Base-by-base conservation (phyloP, 2,113 vertebrate genomes). In the Mugil cephalus region DNA sequence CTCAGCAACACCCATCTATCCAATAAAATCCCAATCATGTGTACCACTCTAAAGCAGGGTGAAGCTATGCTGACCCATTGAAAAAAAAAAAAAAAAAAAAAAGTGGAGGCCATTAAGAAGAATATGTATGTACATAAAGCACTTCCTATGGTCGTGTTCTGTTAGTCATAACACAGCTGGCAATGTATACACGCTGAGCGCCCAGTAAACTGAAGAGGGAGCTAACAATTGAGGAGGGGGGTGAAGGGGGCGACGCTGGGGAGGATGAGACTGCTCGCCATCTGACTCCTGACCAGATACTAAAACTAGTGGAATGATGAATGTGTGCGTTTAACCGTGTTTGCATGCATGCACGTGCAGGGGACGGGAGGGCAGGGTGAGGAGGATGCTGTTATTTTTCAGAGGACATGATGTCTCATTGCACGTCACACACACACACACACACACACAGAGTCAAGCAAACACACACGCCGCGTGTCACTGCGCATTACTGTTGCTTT, bases 401-500 rank as follows among this genome's bases (percentile, higher is more conserved):
- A 90, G 78, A 95, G 90, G 93, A 95, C 93, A 94, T 62, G 63
- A 89, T 48, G 66, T 95, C 94, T 95, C 95, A 93, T 85, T 91
- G 94, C 75, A 82, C 95, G 95, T 55, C 94, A 24, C 73, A 68
- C 70, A 83, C 56, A 60, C 42, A 47, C 61, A 66, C 24, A 59
- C 40, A 24, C 47, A 58, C 50, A 9, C 58, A 64, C n/a, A 61
- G 64, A 82, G 67, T 56, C 59, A 65, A 69, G 81, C 84, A 80
- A 40, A 83, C 83, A 73, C 88, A 85, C 88, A 90, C 84, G 82
- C 80, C 60, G 83, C 30, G 53, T 95, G 95, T 95, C 96, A 93
- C 89, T 93, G 94, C 69, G 82, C 95, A 96, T 96, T 95, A 95
- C 85, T 9, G 82, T 91, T 91, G 87, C 92, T 93, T 92, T 95